These are phyloP conservation scores for Drosophila nigromelanica DNA, from an alignment of 1,140 invertebrate species.

Conservation along the genomic window DNA sequence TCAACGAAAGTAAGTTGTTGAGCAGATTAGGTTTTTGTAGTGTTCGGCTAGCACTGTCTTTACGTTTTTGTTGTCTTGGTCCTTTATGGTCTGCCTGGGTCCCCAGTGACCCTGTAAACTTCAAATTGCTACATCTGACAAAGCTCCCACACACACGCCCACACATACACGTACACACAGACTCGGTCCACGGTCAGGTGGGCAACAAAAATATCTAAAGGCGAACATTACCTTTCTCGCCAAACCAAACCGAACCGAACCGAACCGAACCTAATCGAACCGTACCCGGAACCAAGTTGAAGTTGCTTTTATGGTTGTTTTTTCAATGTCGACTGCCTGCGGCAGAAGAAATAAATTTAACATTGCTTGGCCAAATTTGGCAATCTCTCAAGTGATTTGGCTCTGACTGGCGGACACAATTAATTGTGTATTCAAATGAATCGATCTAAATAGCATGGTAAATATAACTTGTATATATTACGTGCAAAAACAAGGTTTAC, in stretches of 20 bases:
- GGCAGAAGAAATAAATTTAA: conserved; percentile 43
- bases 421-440: conserved; percentile 19
- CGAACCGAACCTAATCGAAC: too few species aligned
- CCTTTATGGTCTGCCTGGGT: conserved; percentile 59
- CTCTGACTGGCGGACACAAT: conserved; percentile 11
- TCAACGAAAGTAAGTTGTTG: conserved; percentile 75
- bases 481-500: background rate
- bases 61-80: conserved; percentile 60
- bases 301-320: conserved; percentile 11
- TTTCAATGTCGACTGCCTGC: conserved; percentile 19
- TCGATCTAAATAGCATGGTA: background rate
- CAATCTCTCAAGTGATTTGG: conserved; percentile 31
- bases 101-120: conserved; percentile 79
- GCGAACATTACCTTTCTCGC: conserved; percentile 21
- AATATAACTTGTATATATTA: background rate
- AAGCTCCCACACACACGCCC: conserved; percentile 16
- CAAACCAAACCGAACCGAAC: background rate
- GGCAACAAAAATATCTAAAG: conserved; percentile 10
- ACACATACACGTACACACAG: conserved; percentile 1
- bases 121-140: conserved; percentile 78
- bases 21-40: conserved; percentile 78
- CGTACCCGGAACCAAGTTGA: conserved; percentile 6
- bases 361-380: conserved; percentile 25
- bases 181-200: conserved; percentile 42
- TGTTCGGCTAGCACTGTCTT: conserved; percentile 66